Conservation (phyloP, 2,113 vertebrate species). For the Caranx melampygus region DNA sequence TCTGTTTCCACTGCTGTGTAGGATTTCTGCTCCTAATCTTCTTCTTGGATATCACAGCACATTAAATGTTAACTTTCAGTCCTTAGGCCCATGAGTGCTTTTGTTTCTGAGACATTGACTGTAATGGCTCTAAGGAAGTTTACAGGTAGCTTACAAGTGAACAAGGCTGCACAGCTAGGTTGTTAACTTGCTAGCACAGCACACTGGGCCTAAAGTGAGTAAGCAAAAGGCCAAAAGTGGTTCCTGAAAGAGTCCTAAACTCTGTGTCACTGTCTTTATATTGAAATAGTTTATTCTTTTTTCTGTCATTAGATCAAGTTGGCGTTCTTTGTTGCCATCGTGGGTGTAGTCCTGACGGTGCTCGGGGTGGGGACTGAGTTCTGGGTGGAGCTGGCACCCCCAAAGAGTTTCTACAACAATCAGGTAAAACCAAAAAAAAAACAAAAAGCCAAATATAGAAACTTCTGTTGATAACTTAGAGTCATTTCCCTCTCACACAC, state of each 20-base stretch:
- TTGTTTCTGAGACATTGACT: too few species aligned
- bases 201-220: too few species aligned
- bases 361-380: constrained; percentile 92
- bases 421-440: constrained; percentile 57
- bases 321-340: constrained; percentile 85
- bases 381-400: constrained; percentile 90
- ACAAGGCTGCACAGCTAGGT: not conserved
- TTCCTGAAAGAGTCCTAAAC: too few species aligned
- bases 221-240: too few species aligned
- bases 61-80: not conserved
- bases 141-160: not conserved
- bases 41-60: not conserved
- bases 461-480: too few species aligned
- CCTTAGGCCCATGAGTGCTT: too few species aligned
- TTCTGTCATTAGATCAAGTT: constrained; percentile 82
- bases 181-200: not conserved
- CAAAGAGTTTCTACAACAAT: constrained; percentile 85
- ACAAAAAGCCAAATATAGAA: too few species aligned
- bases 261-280: too few species aligned
- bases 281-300: not conserved
- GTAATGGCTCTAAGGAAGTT: too few species aligned
- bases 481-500: not conserved
- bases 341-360: constrained; percentile 87
- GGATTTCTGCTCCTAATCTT: not conserved
- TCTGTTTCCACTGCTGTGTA: not conserved